Evolutionary conservation across 2,888 invertebrate species (phyloP).

Genomic region (Bimastos eiseni): DNA sequence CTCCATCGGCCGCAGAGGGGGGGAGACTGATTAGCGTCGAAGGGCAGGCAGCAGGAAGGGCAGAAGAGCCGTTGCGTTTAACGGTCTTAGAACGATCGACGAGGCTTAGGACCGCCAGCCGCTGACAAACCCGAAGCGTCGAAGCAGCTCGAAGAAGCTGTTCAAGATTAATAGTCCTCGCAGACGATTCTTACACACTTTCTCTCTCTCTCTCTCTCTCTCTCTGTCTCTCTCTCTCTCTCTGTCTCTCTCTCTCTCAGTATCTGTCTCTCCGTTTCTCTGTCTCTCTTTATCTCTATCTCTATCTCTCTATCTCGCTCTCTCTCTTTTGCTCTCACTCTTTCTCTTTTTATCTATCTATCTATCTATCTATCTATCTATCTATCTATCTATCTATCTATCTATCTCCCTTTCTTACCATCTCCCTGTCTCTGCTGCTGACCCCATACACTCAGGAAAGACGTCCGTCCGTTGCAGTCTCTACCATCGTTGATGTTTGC

Average conservation of each 20-base stretch:
- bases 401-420: too few relatives aligned
- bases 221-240: not conserved
- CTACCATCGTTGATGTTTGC: not conserved
- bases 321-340: not conserved
- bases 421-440: not conserved
- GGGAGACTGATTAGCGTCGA: constrained; percentile 6
- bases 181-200: not conserved
- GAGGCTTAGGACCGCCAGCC: not conserved
- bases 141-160: not conserved
- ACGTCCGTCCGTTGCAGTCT: not conserved
- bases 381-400: too few relatives aligned
- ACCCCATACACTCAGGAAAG: not conserved
- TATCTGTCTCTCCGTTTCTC: too few relatives aligned
- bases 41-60: not conserved
- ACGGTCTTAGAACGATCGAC: not conserved
- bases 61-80: not conserved
- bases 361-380: too few relatives aligned
- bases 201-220: too few relatives aligned
- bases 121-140: not conserved
- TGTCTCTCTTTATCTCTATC: too few relatives aligned
- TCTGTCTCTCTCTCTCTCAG: too few relatives aligned
- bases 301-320: not conserved
- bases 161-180: not conserved
- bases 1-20: not conserved
- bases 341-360: too few relatives aligned